A percentile compares a stretch with the other conserved stretches of the same genome.
Conservation (phyloP, 1,140 invertebrate species). For the Ips typographus region DNA sequence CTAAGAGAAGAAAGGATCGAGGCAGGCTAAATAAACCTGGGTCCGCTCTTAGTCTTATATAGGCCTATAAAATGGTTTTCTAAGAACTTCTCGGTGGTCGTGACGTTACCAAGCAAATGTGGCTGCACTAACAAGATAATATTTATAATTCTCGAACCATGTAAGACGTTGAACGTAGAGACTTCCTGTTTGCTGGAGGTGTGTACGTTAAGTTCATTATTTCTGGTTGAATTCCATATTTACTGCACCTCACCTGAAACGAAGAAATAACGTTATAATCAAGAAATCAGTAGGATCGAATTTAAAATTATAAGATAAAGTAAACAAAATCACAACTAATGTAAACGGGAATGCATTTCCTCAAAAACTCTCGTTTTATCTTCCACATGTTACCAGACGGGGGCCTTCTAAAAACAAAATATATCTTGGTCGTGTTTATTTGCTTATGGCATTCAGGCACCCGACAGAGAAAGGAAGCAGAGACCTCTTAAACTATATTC, state of each 20-base stretch:
- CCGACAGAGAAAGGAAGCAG: conserved; percentile 22
- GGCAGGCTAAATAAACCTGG: conserved; percentile 1
- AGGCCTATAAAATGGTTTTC: conserved; percentile 7
- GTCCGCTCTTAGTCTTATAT: not conserved
- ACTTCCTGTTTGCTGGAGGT: not conserved
- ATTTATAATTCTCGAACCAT: not conserved
- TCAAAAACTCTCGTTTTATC: conserved; percentile 21
- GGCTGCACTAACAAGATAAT: not conserved
- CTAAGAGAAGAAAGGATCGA: not conserved
- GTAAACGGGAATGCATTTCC: conserved; percentile 20
- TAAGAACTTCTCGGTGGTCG: conserved; percentile 4
- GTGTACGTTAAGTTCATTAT: not conserved
- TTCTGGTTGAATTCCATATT: too few relatives aligned
- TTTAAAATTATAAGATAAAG: conserved; percentile 5
- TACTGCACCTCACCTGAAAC: too few relatives aligned
- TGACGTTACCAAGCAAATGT: not conserved
- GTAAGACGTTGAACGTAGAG: not conserved
- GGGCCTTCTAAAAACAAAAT: conserved; percentile 22
- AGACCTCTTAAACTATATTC: conserved; percentile 22
- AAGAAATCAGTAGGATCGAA: not conserved
- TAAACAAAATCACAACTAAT: conserved; percentile 2
- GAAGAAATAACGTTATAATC: too few relatives aligned
- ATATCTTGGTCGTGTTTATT: conserved; percentile 27
- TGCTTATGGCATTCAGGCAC: conserved; percentile 23
- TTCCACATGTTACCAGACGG: conserved; percentile 25